A percentile compares a stretch with the other conserved stretches of the same genome.
phyloP scores from a whole-genome alignment of 2,113 vertebrate species.

The Haemorhous mexicanus region DNA sequence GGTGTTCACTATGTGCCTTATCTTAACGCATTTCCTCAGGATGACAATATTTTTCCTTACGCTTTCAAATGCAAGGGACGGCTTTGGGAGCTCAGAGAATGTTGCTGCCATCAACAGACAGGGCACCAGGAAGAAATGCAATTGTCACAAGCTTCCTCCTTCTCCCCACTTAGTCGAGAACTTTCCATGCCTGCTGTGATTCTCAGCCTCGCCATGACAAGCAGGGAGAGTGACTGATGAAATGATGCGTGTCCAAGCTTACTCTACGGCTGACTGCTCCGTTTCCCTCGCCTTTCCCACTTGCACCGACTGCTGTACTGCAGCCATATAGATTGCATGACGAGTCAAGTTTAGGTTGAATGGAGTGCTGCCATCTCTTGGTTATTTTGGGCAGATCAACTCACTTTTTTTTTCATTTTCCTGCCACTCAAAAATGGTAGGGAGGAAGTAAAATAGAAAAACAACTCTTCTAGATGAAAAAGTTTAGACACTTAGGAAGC shows the following conservation, averaged over 20 bases:
- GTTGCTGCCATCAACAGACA: background rate
- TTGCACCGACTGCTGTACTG: background rate
- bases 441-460: background rate
- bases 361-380: constrained; percentile 58
- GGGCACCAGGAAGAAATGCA: background rate
- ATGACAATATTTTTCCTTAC: background rate
- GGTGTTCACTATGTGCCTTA: background rate
- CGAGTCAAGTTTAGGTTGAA: background rate
- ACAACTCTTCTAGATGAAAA: background rate
- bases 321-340: background rate
- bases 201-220: background rate
- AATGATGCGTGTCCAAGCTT: background rate
- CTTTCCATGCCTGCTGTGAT: background rate
- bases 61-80: background rate
- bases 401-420: background rate
- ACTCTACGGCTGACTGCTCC: background rate
- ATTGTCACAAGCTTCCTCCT: accelerated
- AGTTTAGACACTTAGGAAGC: background rate
- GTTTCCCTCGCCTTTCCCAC: background rate
- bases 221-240: background rate
- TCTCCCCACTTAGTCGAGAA: background rate
- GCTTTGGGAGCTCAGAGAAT: background rate
- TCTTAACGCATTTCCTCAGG: background rate
- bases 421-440: background rate
- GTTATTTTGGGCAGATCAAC: constrained; percentile 1